Evolutionary conservation across 2,113 vertebrate genomes (phyloP).

Genomic region (Struthio camelus): DNA sequence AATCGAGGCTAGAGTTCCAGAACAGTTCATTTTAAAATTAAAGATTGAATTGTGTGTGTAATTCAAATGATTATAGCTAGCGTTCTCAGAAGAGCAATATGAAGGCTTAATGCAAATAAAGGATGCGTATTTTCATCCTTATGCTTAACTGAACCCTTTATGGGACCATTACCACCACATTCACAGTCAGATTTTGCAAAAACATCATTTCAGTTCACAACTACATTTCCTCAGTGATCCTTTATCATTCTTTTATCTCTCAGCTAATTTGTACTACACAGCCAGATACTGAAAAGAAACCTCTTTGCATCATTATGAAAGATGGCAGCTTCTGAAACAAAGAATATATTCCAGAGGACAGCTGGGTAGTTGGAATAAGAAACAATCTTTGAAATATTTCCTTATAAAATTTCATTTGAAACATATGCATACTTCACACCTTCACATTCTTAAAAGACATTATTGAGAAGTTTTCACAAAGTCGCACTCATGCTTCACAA

Average conservation of each 20-base stretch:
- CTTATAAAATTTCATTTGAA: neutral
- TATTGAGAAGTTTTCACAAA: neutral
- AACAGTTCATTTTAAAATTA: neutral
- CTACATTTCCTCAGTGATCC: neutral
- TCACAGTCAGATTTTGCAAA: neutral
- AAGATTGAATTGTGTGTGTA: neutral
- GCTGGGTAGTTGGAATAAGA: neutral
- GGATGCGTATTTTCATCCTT: neutral
- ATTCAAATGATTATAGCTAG: neutral
- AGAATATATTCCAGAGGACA: neutral
- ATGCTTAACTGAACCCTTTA: neutral
- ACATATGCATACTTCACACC: neutral
- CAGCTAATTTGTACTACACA: neutral
- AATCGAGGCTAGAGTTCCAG: neutral
- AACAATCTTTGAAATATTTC: neutral
- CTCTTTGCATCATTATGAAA: neutral
- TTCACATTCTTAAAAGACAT: neutral
- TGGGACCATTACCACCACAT: neutral
- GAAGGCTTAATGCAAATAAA: conserved; percentile 9
- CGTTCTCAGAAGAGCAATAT: neutral
- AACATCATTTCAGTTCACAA: neutral
- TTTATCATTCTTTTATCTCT: neutral
- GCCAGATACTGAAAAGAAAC: neutral
- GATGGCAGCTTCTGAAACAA: neutral
- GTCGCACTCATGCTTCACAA: neutral